Percentiles rank a stretch among this genome's conserved stretches.
These are phyloP conservation scores for Ptychoptera albimana DNA, from an alignment of 2,888 invertebrate species.

Conservation along the genomic window DNA sequence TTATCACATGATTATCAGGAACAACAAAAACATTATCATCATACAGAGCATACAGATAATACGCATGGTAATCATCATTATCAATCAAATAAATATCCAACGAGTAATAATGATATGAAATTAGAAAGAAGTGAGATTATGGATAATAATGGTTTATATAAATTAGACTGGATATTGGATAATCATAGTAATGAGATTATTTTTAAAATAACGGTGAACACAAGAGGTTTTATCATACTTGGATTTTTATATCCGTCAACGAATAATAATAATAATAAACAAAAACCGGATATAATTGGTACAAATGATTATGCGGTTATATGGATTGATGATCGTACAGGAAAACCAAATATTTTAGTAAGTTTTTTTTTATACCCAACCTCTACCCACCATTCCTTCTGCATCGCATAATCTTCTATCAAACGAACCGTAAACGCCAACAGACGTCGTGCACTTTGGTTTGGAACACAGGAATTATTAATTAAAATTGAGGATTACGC, in stretches of 20 bases:
- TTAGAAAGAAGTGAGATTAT: slow-evolving; percentile 28
- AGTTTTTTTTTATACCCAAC: slow-evolving; percentile 27
- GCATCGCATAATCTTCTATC: no score
- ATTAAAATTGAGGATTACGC: no score
- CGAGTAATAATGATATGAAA: slow-evolving; percentile 10
- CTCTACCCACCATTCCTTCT: no score
- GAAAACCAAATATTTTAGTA: slow-evolving; percentile 57
- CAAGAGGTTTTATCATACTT: slow-evolving; percentile 70
- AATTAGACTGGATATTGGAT: slow-evolving; percentile 53
- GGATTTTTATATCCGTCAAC: slow-evolving; percentile 49
- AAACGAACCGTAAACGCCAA: no score
- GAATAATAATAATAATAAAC: no score
- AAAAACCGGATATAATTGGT: slow-evolving; percentile 52
- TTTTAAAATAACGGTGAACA: slow-evolving; percentile 65
- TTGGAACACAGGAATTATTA: no score
- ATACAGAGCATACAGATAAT: no score
- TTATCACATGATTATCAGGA: no score
- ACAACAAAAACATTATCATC: no score
- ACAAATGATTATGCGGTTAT: slow-evolving; percentile 75
- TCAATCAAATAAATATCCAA: no score
- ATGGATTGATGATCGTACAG: slow-evolving; percentile 59
- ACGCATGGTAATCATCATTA: no score
- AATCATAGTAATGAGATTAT: slow-evolving; percentile 48
- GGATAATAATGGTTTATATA: slow-evolving; percentile 28
- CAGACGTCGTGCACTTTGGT: no score